Evolutionary conservation across 2,113 vertebrate genomes (phyloP).

Genomic region (Rhipidura dahli): DNA sequence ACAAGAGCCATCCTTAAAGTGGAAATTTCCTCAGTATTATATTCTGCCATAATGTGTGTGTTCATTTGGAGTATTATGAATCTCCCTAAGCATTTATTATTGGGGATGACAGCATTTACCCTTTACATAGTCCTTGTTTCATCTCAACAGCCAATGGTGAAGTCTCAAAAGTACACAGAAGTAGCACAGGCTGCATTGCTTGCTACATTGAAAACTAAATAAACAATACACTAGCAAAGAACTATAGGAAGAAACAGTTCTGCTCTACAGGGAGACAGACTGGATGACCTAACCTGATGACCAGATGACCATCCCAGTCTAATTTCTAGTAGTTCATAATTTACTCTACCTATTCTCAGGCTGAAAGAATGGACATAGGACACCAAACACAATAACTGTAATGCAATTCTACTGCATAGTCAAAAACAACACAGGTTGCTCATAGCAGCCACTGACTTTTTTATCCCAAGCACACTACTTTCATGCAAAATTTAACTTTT

Average conservation of each 20-base stretch:
- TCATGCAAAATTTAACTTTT: conserved; percentile 19
- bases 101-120: neutral
- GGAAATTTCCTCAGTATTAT: neutral
- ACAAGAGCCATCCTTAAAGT: neutral
- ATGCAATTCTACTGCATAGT: neutral
- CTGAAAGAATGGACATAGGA: neutral
- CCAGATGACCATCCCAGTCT: neutral
- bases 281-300: neutral
- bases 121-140: neutral
- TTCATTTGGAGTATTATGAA: neutral
- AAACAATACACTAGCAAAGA: neutral
- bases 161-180: neutral
- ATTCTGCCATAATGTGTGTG: neutral
- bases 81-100: neutral
- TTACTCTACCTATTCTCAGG: neutral
- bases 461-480: neutral
- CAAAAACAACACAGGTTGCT: neutral
- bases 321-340: neutral
- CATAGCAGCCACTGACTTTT: neutral
- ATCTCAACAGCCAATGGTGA: neutral
- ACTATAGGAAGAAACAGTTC: neutral
- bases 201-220: neutral
- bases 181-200: neutral
- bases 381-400: neutral
- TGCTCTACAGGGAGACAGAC: neutral